Conservation (phyloP, 2,888 invertebrate species). For the Noctuana brunneofusca region DNA sequence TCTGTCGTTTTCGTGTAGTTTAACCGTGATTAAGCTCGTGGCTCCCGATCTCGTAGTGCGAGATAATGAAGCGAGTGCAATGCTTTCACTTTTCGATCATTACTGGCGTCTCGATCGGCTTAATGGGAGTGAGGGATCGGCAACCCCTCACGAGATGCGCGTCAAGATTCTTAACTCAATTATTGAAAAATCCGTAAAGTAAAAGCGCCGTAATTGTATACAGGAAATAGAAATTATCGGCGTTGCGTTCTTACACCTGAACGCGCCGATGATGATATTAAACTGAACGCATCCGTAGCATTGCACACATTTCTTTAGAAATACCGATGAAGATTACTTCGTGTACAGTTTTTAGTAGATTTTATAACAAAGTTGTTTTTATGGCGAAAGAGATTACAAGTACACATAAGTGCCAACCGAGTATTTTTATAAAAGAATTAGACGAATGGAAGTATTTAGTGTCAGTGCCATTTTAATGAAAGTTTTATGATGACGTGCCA, state of each 20-base stretch:
- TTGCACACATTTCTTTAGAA: conserved; percentile 26
- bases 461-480: conserved; percentile 26
- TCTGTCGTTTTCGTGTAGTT: conserved; percentile 52
- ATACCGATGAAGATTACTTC: conserved; percentile 27
- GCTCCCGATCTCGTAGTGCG: conserved; percentile 63
- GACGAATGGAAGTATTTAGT: conserved; percentile 12
- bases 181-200: conserved; percentile 40
- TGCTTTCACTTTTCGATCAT: conserved; percentile 77
- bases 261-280: conserved; percentile 33
- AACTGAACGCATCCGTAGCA: conserved; percentile 31
- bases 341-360: conserved; percentile 7
- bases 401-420: conserved; percentile 1
- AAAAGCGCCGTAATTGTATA: conserved; percentile 33
- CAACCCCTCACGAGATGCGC: conserved; percentile 45
- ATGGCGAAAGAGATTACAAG: conserved; percentile 4
- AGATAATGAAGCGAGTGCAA: conserved; percentile 64
- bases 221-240: conserved; percentile 36
- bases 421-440: conserved; percentile 11
- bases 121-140: conserved; percentile 45
- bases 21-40: conserved; percentile 67
- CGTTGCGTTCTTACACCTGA: conserved; percentile 32
- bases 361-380: conserved; percentile 18
- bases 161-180: conserved; percentile 43
- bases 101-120: conserved; percentile 49
- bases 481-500: conserved; percentile 27